Conservation (phyloP, 2,797 vertebrate genomes). For the Poeciliopsis gracilis region DNA sequence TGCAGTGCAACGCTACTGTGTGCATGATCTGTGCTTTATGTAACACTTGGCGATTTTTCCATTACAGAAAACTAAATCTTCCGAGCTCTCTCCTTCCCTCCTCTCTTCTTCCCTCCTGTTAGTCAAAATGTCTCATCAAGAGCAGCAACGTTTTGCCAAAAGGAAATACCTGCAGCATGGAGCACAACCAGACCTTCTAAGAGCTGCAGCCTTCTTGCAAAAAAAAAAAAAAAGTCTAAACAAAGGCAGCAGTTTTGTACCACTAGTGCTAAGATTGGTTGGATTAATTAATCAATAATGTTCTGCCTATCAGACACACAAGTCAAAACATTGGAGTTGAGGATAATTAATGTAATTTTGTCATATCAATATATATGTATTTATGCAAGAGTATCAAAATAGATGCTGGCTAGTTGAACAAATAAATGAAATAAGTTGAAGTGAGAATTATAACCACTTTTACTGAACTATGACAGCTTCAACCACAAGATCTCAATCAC, state of each 20-base stretch:
- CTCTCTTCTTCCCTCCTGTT: constrained; percentile 49
- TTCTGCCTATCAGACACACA: background rate
- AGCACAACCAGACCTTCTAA: constrained; percentile 47
- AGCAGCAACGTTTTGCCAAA: constrained; percentile 54
- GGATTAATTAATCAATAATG: background rate
- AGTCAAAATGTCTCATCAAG: constrained; percentile 57
- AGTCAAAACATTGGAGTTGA: background rate
- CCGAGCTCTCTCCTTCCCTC: constrained; percentile 30
- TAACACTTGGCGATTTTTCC: constrained; percentile 37
- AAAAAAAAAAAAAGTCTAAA: background rate
- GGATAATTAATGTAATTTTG: background rate
- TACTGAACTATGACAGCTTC: background rate
- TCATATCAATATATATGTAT: background rate
- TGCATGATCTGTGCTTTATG: constrained; percentile 29
- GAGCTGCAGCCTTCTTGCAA: constrained; percentile 27
- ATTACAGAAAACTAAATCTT: constrained; percentile 44
- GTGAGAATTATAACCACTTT: background rate
- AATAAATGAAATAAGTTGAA: background rate
- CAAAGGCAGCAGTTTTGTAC: constrained; percentile 5
- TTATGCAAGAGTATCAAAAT: background rate
- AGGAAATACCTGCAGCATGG: constrained; percentile 65
- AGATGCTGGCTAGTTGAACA: background rate
- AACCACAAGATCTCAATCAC: background rate
- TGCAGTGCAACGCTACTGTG: constrained; percentile 24
- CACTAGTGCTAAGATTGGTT: background rate